phyloP scores from a whole-genome alignment of 1,140 invertebrate species.

The Hirudo medicinalis region DNA sequence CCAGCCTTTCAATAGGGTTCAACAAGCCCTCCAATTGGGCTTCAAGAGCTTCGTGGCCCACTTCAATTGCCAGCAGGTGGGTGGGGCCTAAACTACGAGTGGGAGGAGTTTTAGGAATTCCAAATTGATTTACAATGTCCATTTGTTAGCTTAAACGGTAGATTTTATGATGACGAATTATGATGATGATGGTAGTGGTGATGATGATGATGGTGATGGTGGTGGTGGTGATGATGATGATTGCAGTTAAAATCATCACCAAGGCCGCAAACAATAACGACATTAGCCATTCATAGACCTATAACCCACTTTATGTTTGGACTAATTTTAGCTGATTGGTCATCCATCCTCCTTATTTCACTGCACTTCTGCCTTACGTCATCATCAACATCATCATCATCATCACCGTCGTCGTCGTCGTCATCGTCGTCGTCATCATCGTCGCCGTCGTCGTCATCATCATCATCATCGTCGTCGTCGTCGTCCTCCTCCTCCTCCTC shows the following conservation, averaged over 20 bases:
- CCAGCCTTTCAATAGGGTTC: slow-evolving; percentile 7
- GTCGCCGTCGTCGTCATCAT: background rate
- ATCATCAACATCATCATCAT: no score
- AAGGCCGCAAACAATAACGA: background rate
- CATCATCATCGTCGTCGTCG: background rate
- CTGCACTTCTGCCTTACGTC: no score
- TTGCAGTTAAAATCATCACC: background rate
- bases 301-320: slow-evolving; percentile 1
- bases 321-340: background rate
- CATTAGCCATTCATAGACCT: background rate
- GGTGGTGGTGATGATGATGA: background rate
- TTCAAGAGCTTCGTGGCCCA: slow-evolving; percentile 1
- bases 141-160: background rate
- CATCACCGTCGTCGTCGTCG: no score
- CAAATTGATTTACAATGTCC: background rate
- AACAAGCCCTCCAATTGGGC: background rate
- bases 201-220: background rate
- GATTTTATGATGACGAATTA: background rate
- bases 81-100: background rate
- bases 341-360: background rate
- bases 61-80: slow-evolving; percentile 2
- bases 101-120: no score
- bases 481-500: no score
- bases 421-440: background rate
- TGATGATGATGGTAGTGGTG: background rate